phyloP scores from a whole-genome alignment of 2,888 invertebrate species.

The Melikaiella ostensackeni region DNA sequence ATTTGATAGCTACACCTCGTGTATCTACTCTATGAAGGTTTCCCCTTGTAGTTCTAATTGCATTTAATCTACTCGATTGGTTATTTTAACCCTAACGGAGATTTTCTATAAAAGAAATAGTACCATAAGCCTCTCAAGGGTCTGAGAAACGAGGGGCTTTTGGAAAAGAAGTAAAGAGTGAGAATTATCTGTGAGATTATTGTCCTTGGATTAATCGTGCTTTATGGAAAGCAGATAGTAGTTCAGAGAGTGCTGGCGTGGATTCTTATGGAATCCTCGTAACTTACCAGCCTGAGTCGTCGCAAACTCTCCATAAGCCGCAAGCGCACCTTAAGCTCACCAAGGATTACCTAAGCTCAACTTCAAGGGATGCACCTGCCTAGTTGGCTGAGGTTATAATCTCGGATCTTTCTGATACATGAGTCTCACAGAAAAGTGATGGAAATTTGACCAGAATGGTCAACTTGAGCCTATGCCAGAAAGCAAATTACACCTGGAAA shows the following conservation, averaged over 20 bases:
- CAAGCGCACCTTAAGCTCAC: slow-evolving; percentile 60
- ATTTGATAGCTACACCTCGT: too few relatives aligned
- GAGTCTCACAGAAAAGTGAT: not conserved
- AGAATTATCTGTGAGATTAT: slow-evolving; percentile 44
- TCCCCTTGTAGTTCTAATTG: too few relatives aligned
- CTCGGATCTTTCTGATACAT: slow-evolving; percentile 51
- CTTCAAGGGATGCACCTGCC: slow-evolving; percentile 59
- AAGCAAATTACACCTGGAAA: not conserved
- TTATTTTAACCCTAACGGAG: not conserved
- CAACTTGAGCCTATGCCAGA: not conserved
- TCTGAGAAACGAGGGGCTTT: not conserved
- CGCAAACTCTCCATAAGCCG: slow-evolving; percentile 61
- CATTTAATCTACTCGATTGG: too few relatives aligned
- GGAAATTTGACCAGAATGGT: slow-evolving; percentile 12
- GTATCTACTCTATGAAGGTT: too few relatives aligned
- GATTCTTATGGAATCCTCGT: slow-evolving; percentile 58
- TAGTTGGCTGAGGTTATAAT: slow-evolving; percentile 58
- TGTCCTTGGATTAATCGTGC: slow-evolving; percentile 48
- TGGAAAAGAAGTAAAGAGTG: not conserved
- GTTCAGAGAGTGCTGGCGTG: slow-evolving; percentile 46
- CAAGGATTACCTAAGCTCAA: slow-evolving; percentile 62
- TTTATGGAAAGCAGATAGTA: slow-evolving; percentile 50
- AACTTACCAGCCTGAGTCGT: slow-evolving; percentile 59
- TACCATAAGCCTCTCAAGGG: not conserved
- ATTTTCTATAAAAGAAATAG: not conserved